A percentile compares a stretch with the other conserved stretches of the same genome.
Evolutionary conservation across 2,797 vertebrate species (phyloP).

Genomic region (Squalus acanthias): DNA sequence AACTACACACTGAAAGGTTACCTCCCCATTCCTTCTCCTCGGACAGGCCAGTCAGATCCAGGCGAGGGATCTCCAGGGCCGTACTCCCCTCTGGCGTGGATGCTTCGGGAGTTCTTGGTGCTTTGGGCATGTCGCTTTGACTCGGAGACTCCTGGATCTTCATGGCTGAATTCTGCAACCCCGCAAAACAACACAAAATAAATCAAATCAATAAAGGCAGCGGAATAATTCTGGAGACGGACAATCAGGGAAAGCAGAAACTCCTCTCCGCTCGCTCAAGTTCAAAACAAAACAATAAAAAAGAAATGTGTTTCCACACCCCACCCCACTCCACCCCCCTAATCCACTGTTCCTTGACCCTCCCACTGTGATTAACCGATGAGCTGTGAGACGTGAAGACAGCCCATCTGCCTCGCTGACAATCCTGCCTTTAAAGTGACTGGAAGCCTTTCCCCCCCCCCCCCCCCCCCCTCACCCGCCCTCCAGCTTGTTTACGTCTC

Average conservation of each 20-base stretch:
- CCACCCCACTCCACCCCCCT: neutral
- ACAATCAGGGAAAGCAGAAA: constrained; percentile 30
- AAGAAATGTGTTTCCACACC: neutral
- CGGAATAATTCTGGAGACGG: constrained; percentile 45
- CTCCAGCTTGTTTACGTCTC: constrained; percentile 1
- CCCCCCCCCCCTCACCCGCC: too few relatives aligned
- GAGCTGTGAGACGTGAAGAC: neutral
- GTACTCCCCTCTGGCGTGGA: constrained; percentile 69
- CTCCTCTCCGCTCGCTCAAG: neutral
- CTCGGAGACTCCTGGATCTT: constrained; percentile 88
- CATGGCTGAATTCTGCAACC: constrained; percentile 75
- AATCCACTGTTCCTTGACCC: neutral
- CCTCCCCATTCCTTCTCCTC: constrained; percentile 86
- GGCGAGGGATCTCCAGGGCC: constrained; percentile 63
- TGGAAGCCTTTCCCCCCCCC: neutral
- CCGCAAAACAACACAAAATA: too few relatives aligned
- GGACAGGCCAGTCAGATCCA: constrained; percentile 77
- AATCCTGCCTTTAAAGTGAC: neutral
- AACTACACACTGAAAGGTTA: constrained; percentile 48
- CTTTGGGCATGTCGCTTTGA: constrained; percentile 63
- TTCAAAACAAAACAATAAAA: neutral
- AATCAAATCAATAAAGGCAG: neutral
- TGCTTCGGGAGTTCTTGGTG: constrained; percentile 60
- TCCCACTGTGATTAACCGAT: neutral
- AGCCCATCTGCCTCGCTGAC: neutral